Base-by-base conservation (phyloP, 2,113 vertebrate genomes). In the Suncus etruscus region DNA sequence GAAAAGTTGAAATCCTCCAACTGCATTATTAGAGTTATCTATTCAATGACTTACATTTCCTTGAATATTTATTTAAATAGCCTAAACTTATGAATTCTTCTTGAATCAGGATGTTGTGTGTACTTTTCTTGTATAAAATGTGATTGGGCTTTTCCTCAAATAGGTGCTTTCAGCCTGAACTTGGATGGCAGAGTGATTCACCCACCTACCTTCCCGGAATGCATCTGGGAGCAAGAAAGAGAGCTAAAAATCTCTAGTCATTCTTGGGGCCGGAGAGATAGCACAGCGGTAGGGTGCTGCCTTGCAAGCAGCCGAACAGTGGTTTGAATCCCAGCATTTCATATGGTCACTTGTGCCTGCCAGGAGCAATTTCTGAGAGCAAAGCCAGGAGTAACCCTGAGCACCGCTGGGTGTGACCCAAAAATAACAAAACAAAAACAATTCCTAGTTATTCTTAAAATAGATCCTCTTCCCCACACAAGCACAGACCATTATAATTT, bases 11-110 rank as follows among this genome's bases (percentile, higher is more conserved):
- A 8, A 78, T 77, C 47, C 51, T 32, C 32, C 54, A 50, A 50
- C 25, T 3, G 5, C 25, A 3, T 27, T 20, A 1, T 11, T 39
- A 3, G 6, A 87, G 11, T 22, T 74, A 20, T 65, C 1, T 68
- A 4, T 65, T 58, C 18, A 51, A 3, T 32, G 27, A 92, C 14
- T 89, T 47, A 7, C 63, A 3, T 72, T 65, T 77, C 63, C 72
- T 68, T 83, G 47, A 32, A 14, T 88, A 31, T 73, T 27, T 66
- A 3, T 66, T 61, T 79, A 87, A 89, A 63, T 90, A 81, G 61
- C 77, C 11, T 77, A 29, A 80, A 70, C 65, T n/a, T 27, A 58
- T 79, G 47, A 65, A 47, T 29, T 15, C 24, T 78, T 74, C 24
- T 27, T 68, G 80, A 75, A n/a, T 86, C 39, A 32, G 9, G 68